A percentile compares a stretch with the other conserved stretches of the same genome.
These are phyloP conservation scores for Thryonomys swinderianus DNA, from an alignment of 2,113 vertebrate species.

Conservation along the genomic window DNA sequence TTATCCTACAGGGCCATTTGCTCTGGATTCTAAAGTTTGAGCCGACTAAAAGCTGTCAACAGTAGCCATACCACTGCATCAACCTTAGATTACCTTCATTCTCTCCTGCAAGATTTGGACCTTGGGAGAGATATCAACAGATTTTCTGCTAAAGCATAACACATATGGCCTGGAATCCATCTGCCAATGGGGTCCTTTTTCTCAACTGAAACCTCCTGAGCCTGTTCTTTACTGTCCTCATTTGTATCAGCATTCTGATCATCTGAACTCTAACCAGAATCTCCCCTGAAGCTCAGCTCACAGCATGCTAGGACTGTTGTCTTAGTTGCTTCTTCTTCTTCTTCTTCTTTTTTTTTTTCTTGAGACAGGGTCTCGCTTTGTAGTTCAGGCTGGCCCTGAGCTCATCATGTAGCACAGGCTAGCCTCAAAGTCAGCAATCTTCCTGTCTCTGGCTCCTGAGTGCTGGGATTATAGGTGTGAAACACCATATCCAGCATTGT, in stretches of 20 bases:
- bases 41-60: neutral
- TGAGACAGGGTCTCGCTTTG: too few species aligned
- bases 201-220: neutral
- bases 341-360: too few species aligned
- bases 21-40: neutral
- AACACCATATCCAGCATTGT: too few species aligned
- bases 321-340: too few species aligned
- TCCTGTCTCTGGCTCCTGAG: too few species aligned
- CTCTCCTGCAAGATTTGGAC: neutral
- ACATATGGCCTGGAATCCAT: neutral
- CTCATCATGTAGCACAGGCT: too few species aligned
- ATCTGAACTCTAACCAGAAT: neutral
- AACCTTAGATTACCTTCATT: neutral
- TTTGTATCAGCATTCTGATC: neutral
- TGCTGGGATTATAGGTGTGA: too few species aligned
- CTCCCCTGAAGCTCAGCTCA: neutral
- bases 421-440: too few species aligned
- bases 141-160: neutral
- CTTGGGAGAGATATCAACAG: neutral
- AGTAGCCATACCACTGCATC: neutral
- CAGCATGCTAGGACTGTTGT: neutral
- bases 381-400: too few species aligned
- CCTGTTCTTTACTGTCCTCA: neutral
- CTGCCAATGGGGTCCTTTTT: neutral
- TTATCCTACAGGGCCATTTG: neutral